These are phyloP conservation scores for Phrynocephalus guinanensis DNA, from an alignment of 2,797 vertebrate genomes.

Conservation along the genomic window DNA sequence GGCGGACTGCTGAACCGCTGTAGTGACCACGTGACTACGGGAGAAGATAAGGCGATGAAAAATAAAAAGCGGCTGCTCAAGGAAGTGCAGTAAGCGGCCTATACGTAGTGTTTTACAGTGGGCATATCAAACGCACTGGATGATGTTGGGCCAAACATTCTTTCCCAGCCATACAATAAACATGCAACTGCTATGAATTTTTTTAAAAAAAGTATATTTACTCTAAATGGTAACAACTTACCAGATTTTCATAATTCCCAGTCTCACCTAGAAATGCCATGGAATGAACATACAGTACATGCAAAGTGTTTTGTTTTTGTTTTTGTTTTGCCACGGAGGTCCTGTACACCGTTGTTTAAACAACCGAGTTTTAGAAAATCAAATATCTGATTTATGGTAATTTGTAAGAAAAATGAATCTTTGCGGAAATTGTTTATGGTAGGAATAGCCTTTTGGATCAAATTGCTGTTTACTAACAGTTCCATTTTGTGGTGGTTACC, in stretches of 20 bases:
- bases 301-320: not conserved
- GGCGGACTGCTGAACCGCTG: too few species aligned
- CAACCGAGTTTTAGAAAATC: constrained; percentile 11
- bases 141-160: too few species aligned
- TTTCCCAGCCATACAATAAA: too few species aligned
- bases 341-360: not conserved
- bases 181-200: too few species aligned
- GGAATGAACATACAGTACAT: not conserved
- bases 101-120: too few species aligned
- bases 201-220: not conserved
- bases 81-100: too few species aligned
- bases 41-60: too few species aligned
- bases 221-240: not conserved
- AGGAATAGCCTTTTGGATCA: constrained; percentile 29
- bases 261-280: not conserved
- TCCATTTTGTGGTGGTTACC: constrained; percentile 52
- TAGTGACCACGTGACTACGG: too few species aligned
- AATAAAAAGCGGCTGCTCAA: too few species aligned
- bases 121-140: too few species aligned
- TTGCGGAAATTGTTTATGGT: constrained; percentile 8
- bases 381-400: constrained; percentile 6
- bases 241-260: not conserved
- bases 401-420: not conserved
- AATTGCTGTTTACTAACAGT: constrained; percentile 44
- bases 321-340: not conserved